Evolutionary conservation across 2,797 vertebrate genomes (phyloP), one percentile per base, ranked within the genome.

Genomic region (Dallia pectoralis): DNA sequence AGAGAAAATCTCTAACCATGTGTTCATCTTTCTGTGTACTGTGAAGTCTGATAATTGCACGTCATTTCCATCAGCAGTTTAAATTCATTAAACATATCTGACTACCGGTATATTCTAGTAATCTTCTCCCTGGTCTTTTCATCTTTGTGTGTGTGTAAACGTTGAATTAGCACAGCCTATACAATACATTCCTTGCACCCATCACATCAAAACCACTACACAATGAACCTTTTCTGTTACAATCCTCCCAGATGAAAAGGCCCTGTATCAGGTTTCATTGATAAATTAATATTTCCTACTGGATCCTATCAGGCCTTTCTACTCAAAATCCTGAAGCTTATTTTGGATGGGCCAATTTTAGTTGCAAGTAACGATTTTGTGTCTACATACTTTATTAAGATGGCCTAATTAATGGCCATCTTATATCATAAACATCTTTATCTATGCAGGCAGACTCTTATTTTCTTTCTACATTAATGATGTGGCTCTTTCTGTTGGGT

Each of bases 201-300:
- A 49, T 3, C 5, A 70, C 49, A 70, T 70, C 69, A 70, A 75
- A 64, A 62, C 48, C 22, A 51, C 48, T 65, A 53, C 30, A 53
- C 65, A 74, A 67, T 25, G 44, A 53, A 47, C 47, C 22, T 70
- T 36, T 70, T 66, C 68, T 75, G 14, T 48, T 18, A 40, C 25
- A 51, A 61, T 49, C n/a, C 47, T 49, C 44, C 59, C 56, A 70
- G 40, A 36, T 53, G 68, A 56, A 25, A 27, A 44, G 51, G 25
- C 29, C 29, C 14, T 12, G 27, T 70, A 66, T 75, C 74, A 53
- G 74, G 33, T 70, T 75, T 70, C 74, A 70, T 36, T 65, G 36
- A 64, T 70, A 51, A 44, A 70, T 33, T 11, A 69, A 32, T 69
- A 30, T n/a, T 69, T 74, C 27, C 73, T 19, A 22, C 22, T 18